Percentiles rank a stretch among this genome's conserved stretches.
Conservation (phyloP, 2,797 vertebrate genomes). For the Erithacus rubecula region DNA sequence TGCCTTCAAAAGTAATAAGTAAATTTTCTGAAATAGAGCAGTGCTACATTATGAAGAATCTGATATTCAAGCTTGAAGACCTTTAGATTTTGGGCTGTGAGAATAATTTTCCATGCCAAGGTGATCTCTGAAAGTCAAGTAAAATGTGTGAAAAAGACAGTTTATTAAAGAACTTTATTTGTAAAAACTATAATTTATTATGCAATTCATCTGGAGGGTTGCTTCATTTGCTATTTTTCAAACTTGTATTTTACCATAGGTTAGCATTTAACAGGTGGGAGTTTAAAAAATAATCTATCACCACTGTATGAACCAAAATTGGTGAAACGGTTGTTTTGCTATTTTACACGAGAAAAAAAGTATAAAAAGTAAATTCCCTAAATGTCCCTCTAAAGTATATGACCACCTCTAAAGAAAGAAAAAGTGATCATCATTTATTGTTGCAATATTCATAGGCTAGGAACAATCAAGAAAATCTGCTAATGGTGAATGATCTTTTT, state of each 20-base stretch:
- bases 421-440: background rate
- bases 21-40: background rate
- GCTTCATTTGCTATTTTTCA: background rate
- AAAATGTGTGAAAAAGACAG: background rate
- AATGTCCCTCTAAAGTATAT: background rate
- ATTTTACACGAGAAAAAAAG: background rate
- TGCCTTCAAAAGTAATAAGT: background rate
- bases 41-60: background rate
- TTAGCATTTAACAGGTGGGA: background rate
- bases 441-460: background rate
- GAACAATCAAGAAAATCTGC: background rate
- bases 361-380: background rate
- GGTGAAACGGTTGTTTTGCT: background rate
- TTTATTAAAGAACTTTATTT: background rate
- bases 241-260: background rate
- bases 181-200: background rate
- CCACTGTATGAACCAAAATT: background rate
- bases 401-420: background rate
- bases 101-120: background rate
- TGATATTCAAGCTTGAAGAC: background rate
- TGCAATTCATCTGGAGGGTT: background rate
- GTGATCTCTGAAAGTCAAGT: background rate
- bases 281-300: background rate
- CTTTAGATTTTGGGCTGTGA: background rate
- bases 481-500: background rate